These are phyloP conservation scores for Cremastobaeus sp. DNA, from an alignment of 2,888 invertebrate species.

Conservation along the genomic window DNA sequence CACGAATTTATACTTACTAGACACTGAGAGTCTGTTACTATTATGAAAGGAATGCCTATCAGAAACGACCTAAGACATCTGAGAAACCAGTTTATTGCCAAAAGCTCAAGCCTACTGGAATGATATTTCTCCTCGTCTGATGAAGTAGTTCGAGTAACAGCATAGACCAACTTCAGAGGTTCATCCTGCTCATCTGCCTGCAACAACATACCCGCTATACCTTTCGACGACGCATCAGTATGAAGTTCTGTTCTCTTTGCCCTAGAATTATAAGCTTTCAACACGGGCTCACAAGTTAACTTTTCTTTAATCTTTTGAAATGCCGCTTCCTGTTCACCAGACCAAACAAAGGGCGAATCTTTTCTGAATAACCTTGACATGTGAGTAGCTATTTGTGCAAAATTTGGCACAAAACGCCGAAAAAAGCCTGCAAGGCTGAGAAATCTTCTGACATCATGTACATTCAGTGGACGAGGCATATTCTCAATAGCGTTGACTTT, in stretches of 20 bases:
- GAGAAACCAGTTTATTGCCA: slow-evolving; percentile 17
- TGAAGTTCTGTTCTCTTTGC: slow-evolving; percentile 13
- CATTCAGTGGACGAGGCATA: not conserved
- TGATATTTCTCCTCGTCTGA: not conserved
- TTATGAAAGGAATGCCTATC: slow-evolving; percentile 51
- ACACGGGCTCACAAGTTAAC: not conserved
- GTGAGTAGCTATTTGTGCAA: too few species aligned
- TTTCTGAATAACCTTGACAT: not conserved
- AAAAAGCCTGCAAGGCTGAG: not conserved
- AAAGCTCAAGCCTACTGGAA: slow-evolving; percentile 57
- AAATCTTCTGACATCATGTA: not conserved
- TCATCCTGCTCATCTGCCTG: not conserved
- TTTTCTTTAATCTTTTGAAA: not conserved
- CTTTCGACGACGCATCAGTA: slow-evolving; percentile 6
- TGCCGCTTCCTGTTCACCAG: not conserved
- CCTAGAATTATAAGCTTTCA: not conserved
- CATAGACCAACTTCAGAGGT: slow-evolving; percentile 19
- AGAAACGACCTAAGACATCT: slow-evolving; percentile 42
- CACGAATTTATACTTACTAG: slow-evolving; percentile 53
- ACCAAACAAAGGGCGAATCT: not conserved
- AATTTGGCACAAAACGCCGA: not conserved
- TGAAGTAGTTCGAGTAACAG: not conserved
- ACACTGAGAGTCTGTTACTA: slow-evolving; percentile 63
- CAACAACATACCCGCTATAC: not conserved
- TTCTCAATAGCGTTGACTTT: not conserved